Conservation (phyloP, 2,888 invertebrate species). For the Campoplex capitator region DNA sequence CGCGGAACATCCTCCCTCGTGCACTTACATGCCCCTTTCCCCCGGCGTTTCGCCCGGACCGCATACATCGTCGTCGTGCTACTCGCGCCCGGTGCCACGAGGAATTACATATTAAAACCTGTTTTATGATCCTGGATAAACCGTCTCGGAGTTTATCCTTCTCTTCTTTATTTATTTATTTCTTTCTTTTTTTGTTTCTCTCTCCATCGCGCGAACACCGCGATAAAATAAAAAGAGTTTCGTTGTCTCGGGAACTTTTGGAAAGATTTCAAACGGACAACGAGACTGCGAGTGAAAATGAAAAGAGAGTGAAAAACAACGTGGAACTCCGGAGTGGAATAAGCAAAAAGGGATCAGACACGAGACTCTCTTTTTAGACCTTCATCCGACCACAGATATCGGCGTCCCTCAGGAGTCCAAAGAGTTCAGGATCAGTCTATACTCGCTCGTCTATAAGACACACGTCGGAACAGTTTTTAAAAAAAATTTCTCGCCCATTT, state of each 20-base stretch:
- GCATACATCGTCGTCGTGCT: constrained; percentile 45
- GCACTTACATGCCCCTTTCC: constrained; percentile 48
- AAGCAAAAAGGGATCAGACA: constrained; percentile 43
- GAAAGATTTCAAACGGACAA: neutral
- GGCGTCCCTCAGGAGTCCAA: constrained; percentile 42
- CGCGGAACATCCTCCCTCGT: constrained; percentile 47
- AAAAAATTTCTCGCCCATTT: neutral
- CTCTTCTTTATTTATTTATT: constrained; percentile 3
- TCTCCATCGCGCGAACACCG: neutral
- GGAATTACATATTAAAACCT: constrained; percentile 66
- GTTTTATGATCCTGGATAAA: constrained; percentile 63
- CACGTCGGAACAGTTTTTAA: neutral
- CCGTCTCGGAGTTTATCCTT: constrained; percentile 40
- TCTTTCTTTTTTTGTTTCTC: neutral
- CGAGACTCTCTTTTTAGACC: neutral
- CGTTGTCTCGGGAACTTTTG: constrained; percentile 27
- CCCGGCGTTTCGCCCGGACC: constrained; percentile 2
- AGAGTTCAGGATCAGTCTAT: constrained; percentile 10
- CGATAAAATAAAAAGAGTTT: constrained; percentile 34
- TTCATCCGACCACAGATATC: constrained; percentile 44
- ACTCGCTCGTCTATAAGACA: neutral
- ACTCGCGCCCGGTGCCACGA: constrained; percentile 28
- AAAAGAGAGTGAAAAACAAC: neutral
- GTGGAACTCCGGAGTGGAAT: constrained; percentile 29
- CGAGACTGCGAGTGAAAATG: constrained; percentile 1